phyloP scores from a whole-genome alignment of 2,797 vertebrate genomes.

The Crenuchus spilurus region DNA sequence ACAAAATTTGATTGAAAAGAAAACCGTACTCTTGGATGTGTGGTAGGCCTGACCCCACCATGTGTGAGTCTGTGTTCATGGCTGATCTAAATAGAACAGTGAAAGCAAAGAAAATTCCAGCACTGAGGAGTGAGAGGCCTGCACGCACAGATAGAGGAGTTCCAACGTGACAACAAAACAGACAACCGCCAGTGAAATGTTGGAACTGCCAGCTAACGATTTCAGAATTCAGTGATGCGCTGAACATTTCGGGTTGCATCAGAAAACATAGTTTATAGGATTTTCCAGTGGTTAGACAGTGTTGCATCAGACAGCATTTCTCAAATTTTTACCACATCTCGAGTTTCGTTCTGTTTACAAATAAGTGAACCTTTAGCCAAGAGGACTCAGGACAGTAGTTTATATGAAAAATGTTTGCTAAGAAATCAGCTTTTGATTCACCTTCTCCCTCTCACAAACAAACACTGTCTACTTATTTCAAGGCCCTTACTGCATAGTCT shows the following conservation, averaged over 20 bases:
- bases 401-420: not conserved
- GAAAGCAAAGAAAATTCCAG: slow-evolving; percentile 52
- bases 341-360: slow-evolving; percentile 22
- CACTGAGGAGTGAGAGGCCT: slow-evolving; percentile 51
- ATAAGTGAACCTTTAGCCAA: slow-evolving; percentile 12
- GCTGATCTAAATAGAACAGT: slow-evolving; percentile 43
- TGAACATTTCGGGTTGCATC: slow-evolving; percentile 56
- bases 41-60: slow-evolving; percentile 37
- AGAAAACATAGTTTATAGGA: slow-evolving; percentile 55
- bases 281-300: slow-evolving; percentile 53
- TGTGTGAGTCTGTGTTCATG: slow-evolving; percentile 27
- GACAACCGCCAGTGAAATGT: slow-evolving; percentile 43
- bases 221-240: slow-evolving; percentile 50
- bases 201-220: slow-evolving; percentile 53
- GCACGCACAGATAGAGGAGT: slow-evolving; percentile 52
- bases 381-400: slow-evolving; percentile 5
- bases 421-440: slow-evolving; percentile 2
- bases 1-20: slow-evolving; percentile 44
- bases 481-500: not conserved
- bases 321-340: slow-evolving; percentile 42
- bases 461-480: not conserved
- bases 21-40: slow-evolving; percentile 29
- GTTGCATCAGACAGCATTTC: slow-evolving; percentile 53
- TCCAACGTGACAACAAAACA: slow-evolving; percentile 50
- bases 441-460: not conserved